Conservation (phyloP, 1,140 invertebrate genomes). For the Caligus rogercresseyi region DNA sequence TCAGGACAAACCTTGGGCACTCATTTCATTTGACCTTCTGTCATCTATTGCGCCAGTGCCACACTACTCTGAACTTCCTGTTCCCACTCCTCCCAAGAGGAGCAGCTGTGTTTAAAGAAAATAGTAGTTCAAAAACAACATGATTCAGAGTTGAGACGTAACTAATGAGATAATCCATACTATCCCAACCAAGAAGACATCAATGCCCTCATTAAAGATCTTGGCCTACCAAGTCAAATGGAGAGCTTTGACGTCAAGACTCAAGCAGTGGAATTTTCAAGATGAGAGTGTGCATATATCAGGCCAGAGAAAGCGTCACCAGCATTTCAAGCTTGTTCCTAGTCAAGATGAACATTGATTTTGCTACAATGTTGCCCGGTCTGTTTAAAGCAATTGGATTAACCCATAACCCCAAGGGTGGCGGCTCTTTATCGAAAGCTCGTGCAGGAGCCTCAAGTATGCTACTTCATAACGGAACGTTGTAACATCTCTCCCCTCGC, state of each 20-base stretch:
- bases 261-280: constrained; percentile 18
- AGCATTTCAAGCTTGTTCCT: background rate
- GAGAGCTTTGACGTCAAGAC: constrained; percentile 20
- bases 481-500: constrained; percentile 18
- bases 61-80: background rate
- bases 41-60: background rate
- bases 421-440: constrained; percentile 16
- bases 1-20: too few species aligned
- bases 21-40: too few species aligned
- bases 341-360: background rate
- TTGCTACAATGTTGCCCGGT: background rate
- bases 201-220: background rate
- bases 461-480: constrained; percentile 17
- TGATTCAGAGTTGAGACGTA: background rate
- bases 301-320: background rate
- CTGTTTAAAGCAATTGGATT: background rate
- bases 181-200: background rate
- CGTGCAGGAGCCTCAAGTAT: constrained; percentile 17
- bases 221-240: constrained; percentile 17
- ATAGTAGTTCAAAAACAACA: background rate
- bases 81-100: background rate
- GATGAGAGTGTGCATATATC: constrained; percentile 7
- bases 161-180: background rate
- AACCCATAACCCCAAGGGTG: background rate
- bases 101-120: background rate